These are phyloP conservation scores for Hemichromis elongatus DNA, from an alignment of 2,113 vertebrate species.

Conservation along the genomic window DNA sequence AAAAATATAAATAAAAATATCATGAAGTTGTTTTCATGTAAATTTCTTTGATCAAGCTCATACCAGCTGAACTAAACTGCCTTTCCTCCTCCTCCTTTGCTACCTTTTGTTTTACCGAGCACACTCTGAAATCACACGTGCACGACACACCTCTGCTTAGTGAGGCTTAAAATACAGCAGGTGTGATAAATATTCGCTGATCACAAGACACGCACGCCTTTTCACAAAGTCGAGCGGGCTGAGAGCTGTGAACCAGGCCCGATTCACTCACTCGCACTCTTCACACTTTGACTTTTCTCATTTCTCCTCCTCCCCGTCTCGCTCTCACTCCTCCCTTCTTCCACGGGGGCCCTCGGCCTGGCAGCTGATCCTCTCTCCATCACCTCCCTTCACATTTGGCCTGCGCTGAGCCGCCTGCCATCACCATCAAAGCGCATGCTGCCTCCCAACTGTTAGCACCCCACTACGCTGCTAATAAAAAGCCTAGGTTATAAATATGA, in stretches of 20 bases:
- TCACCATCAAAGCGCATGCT: slow-evolving; percentile 59
- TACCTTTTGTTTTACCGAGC: neutral
- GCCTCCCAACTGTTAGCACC: slow-evolving; percentile 69
- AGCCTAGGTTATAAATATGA: slow-evolving; percentile 70
- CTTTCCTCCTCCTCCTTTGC: neutral
- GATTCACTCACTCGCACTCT: neutral
- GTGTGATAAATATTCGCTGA: slow-evolving; percentile 37
- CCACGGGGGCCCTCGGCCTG: slow-evolving; percentile 24
- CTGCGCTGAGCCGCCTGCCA: slow-evolving; percentile 43
- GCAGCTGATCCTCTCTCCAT: slow-evolving; percentile 53
- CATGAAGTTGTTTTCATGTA: neutral
- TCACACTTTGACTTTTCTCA: neutral
- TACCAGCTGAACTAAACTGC: neutral
- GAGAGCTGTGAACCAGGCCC: slow-evolving; percentile 1
- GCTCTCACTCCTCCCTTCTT: slow-evolving; percentile 24
- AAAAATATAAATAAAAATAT: neutral
- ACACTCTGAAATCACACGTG: neutral
- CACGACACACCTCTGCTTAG: slow-evolving; percentile 10
- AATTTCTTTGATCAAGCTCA: neutral
- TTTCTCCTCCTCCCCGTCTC: neutral
- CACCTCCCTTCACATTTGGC: slow-evolving; percentile 49
- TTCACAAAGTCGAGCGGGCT: neutral
- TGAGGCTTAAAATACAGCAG: slow-evolving; percentile 40
- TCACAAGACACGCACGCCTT: neutral
- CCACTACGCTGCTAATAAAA: slow-evolving; percentile 67